A percentile compares a stretch with the other conserved stretches of the same genome.
Evolutionary conservation across 2,113 vertebrate genomes (phyloP).

Genomic region (Silurus meridionalis): DNA sequence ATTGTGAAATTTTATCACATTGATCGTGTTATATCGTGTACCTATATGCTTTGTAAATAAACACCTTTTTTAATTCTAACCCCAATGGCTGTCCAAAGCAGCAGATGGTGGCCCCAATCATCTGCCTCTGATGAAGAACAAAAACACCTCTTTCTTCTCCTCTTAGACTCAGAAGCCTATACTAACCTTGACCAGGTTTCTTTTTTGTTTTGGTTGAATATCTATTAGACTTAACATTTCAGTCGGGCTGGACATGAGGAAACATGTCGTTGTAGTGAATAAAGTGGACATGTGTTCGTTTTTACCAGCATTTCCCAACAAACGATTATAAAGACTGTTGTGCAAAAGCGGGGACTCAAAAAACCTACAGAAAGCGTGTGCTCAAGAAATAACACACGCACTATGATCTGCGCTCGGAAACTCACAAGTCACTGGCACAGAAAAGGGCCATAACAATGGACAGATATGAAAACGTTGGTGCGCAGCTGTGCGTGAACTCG

Average conservation of each 20-base stretch:
- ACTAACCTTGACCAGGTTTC: slow-evolving; percentile 40
- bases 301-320: background rate
- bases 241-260: slow-evolving; percentile 4
- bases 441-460: slow-evolving; percentile 10
- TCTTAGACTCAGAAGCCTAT: slow-evolving; percentile 34
- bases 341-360: background rate
- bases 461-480: background rate
- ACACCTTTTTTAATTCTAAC: slow-evolving; percentile 32
- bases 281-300: background rate
- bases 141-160: slow-evolving; percentile 15
- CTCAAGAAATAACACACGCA: background rate
- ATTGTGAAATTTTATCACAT: background rate
- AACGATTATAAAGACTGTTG: background rate
- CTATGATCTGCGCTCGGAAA: background rate
- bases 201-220: background rate
- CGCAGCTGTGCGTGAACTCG: slow-evolving; percentile 20
- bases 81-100: slow-evolving; percentile 48
- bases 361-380: background rate
- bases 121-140: slow-evolving; percentile 42
- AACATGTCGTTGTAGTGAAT: slow-evolving; percentile 19
- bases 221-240: slow-evolving; percentile 3
- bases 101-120: slow-evolving; percentile 55
- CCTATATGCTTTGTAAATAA: slow-evolving; percentile 48
- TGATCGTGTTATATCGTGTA: background rate
- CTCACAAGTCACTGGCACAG: background rate